Evolutionary conservation across 2,113 vertebrate species (phyloP).

Genomic region (Talpa occidentalis): DNA sequence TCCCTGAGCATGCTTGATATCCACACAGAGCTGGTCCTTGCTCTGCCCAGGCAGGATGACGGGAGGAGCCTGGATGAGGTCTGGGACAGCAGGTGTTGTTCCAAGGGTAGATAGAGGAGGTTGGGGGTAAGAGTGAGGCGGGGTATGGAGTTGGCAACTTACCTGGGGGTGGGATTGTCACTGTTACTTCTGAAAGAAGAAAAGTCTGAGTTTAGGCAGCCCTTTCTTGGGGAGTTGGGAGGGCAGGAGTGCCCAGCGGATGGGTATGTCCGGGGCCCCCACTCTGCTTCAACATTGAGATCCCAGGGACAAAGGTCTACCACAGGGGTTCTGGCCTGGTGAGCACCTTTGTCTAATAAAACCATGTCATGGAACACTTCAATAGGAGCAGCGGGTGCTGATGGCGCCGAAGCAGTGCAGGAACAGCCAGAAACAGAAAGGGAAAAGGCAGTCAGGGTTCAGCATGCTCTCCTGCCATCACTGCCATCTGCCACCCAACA

Average conservation of each 20-base stretch:
- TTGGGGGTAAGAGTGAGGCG: not conserved
- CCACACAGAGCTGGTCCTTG: conserved; percentile 69
- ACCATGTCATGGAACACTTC: accelerated
- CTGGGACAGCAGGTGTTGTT: conserved; percentile 16
- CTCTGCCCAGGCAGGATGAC: conserved; percentile 68
- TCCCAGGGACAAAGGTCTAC: not conserved
- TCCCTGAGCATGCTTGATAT: not conserved
- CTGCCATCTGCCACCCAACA: not conserved
- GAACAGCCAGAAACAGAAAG: not conserved
- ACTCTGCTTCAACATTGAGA: not conserved
- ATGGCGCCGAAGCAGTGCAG: accelerated
- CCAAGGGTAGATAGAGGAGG: not conserved
- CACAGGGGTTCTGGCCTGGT: not conserved
- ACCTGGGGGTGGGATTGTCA: not conserved
- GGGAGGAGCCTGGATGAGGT: conserved; percentile 1
- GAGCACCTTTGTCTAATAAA: not conserved
- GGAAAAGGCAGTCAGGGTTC: not conserved
- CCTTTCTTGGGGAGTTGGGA: not conserved
- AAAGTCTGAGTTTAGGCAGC: not conserved
- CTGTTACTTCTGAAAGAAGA: conserved; percentile 39
- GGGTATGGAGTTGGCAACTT: not conserved
- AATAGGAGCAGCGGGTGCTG: accelerated
- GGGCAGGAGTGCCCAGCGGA: too few species aligned
- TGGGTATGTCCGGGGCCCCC: too few species aligned
- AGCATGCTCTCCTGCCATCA: not conserved